Evolutionary conservation across 1,140 invertebrate species (phyloP).

Genomic region (Anagrus nilaparvatae): DNA sequence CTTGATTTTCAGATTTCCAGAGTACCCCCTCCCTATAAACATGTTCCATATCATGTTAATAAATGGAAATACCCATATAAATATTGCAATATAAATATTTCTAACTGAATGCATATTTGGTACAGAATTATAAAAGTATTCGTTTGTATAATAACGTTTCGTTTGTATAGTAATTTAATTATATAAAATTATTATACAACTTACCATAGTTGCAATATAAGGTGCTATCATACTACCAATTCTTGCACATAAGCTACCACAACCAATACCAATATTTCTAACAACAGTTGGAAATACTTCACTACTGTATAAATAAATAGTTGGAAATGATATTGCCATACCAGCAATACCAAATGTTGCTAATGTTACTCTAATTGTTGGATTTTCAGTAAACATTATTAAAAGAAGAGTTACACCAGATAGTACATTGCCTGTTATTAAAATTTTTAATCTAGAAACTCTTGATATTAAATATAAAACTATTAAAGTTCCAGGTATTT

Average conservation of each 20-base stretch:
- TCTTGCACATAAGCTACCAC: slow-evolving; percentile 50
- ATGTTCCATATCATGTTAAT: background rate
- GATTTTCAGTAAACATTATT: slow-evolving; percentile 24
- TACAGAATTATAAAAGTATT: slow-evolving; percentile 2
- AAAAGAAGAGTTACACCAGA: slow-evolving; percentile 30
- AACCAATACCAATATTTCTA: slow-evolving; percentile 53
- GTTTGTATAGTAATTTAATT: background rate
- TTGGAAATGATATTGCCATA: slow-evolving; percentile 48
- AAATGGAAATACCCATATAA: too few relatives aligned
- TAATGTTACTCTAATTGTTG: slow-evolving; percentile 38
- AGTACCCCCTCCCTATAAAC: too few relatives aligned
- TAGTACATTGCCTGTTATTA: slow-evolving; percentile 33
- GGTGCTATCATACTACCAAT: slow-evolving; percentile 60
- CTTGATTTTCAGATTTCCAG: too few relatives aligned
- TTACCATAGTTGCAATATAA: slow-evolving; percentile 45
- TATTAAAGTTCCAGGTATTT: slow-evolving; percentile 35
- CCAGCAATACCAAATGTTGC: slow-evolving; percentile 52
- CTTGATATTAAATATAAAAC: slow-evolving; percentile 34
- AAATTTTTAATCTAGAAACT: slow-evolving; percentile 36
- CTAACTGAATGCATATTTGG: background rate
- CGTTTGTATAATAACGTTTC: slow-evolving; percentile 1
- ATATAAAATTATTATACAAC: background rate
- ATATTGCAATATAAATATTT: too few relatives aligned
- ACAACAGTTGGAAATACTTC: slow-evolving; percentile 60
- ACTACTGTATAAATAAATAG: slow-evolving; percentile 54